phyloP scores from a whole-genome alignment of 2,888 invertebrate genomes.

The Polia nebulosa region DNA sequence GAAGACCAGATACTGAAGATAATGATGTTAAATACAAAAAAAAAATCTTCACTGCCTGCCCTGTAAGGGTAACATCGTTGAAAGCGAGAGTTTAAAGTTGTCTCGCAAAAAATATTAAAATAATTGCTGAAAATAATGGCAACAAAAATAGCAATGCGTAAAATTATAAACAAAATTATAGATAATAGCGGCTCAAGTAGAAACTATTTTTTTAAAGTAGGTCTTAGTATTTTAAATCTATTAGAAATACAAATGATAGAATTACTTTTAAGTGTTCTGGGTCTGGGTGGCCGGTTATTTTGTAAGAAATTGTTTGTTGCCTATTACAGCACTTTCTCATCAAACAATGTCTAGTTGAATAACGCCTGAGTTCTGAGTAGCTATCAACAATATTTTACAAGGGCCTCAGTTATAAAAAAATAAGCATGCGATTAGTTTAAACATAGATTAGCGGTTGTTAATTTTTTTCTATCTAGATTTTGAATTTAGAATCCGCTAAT shows the following conservation, averaged over 20 bases:
- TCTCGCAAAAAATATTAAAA: constrained; percentile 16
- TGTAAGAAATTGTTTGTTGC: neutral
- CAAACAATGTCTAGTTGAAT: neutral
- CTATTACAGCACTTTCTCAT: constrained; percentile 18
- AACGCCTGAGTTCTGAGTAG: neutral
- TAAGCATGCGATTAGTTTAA: no score
- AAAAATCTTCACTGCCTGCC: neutral
- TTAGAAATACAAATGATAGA: constrained; percentile 24
- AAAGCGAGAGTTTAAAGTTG: constrained; percentile 6
- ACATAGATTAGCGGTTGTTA: no score
- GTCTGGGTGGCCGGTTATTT: constrained; percentile 1
- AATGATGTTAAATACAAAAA: constrained; percentile 21
- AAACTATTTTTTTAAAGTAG: constrained; percentile 34
- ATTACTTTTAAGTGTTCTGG: constrained; percentile 24
- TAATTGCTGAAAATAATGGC: constrained; percentile 37
- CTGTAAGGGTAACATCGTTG: neutral
- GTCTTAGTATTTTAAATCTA: constrained; percentile 40
- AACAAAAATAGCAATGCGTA: constrained; percentile 25
- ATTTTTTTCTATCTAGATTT: no score
- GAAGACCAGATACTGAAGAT: no score
- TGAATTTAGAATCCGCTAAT: no score
- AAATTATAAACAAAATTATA: constrained; percentile 56
- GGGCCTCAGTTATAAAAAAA: no score
- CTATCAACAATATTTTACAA: neutral
- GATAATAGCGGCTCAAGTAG: constrained; percentile 28